These are phyloP conservation scores for Danio choprae DNA, from an alignment of 2,797 vertebrate genomes.

Conservation along the genomic window DNA sequence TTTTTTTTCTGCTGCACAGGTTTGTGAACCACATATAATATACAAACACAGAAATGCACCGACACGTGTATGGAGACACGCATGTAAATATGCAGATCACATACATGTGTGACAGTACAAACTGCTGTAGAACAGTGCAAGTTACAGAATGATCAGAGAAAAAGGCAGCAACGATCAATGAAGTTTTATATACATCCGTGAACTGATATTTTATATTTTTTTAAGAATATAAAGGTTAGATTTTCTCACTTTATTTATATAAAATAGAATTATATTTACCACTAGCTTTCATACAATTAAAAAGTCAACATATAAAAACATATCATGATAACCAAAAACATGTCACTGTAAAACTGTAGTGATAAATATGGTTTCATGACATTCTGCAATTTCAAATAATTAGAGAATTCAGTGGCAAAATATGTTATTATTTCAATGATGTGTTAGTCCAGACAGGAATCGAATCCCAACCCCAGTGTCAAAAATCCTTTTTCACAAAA, in stretches of 20 bases:
- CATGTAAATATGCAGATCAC: not conserved
- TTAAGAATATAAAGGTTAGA: not conserved
- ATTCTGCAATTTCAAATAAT: not conserved
- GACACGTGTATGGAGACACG: not conserved
- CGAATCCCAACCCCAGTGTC: not conserved
- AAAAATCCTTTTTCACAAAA: slow-evolving; percentile 67
- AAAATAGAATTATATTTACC: not conserved
- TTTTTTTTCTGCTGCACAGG: not conserved
- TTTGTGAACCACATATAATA: not conserved
- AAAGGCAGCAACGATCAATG: not conserved
- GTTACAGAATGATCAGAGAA: not conserved
- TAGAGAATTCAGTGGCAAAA: not conserved
- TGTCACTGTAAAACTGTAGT: not conserved
- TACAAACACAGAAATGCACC: not conserved
- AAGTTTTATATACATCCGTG: not conserved
- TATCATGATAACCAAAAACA: not conserved
- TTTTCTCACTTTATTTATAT: not conserved
- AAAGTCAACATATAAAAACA: not conserved
- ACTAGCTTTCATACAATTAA: not conserved
- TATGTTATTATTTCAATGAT: not conserved
- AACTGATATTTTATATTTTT: not conserved
- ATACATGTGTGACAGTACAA: not conserved
- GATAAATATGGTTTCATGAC: not conserved
- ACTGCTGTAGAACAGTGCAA: not conserved
- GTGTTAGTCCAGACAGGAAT: not conserved